These are phyloP conservation scores for Diadema setosum DNA, from an alignment of 35 echinoderm and acorn worm genomes.

Conservation along the genomic window DNA sequence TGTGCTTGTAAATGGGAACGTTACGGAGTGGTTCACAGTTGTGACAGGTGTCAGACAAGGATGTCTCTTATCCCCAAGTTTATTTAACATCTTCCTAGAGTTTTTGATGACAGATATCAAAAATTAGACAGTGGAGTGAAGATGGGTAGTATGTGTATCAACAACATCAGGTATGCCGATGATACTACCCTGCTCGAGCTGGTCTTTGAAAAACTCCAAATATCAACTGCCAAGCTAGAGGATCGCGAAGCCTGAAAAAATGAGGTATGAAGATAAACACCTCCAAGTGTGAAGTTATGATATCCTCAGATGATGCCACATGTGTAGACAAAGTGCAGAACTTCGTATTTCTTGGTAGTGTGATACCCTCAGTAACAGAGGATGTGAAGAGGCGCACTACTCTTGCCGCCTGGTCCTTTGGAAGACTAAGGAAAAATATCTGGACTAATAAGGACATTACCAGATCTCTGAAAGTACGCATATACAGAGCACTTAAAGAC, in stretches of 20 bases:
- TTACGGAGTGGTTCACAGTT: neutral
- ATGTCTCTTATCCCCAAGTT: neutral
- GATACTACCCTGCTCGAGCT: conserved; percentile 12
- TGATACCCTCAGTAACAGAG: neutral
- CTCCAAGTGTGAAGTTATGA: neutral
- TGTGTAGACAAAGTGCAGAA: neutral
- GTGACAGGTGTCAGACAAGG: neutral
- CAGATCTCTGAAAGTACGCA: neutral
- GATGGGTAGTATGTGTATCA: neutral
- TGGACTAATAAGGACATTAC: neutral
- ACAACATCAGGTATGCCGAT: conserved; percentile 12
- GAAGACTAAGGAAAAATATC: neutral
- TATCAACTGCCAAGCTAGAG: neutral
- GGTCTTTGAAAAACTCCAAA: neutral
- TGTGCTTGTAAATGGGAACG: neutral
- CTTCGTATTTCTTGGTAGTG: neutral
- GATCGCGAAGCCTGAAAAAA: neutral
- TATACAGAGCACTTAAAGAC: neutral
- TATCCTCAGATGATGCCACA: neutral
- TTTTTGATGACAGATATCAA: neutral
- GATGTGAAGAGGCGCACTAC: neutral
- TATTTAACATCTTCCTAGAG: conserved; percentile 24
- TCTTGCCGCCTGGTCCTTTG: neutral
- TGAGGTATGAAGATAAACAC: too few relatives aligned
- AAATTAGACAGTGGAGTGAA: neutral